Evolutionary conservation across 1,140 invertebrate genomes (phyloP).

Genomic region (Dreissena polymorpha): DNA sequence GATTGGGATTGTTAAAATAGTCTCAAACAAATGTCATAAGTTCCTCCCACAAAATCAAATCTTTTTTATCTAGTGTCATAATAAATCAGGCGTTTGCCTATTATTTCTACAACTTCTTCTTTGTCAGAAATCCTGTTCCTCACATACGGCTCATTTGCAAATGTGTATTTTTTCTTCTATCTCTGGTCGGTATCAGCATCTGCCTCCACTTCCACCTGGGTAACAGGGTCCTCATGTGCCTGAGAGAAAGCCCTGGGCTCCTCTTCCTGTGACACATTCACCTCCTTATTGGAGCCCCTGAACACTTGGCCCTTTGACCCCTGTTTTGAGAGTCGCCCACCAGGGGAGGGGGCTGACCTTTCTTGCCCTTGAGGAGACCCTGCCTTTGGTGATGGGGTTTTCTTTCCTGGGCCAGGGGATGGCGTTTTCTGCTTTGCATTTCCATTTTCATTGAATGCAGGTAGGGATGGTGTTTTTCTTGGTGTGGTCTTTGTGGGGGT

Average conservation of each 20-base stretch:
- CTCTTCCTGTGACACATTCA: constrained; percentile 24
- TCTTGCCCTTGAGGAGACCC: constrained; percentile 11
- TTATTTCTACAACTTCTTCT: too few species aligned
- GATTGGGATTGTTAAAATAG: too few species aligned
- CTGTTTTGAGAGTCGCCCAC: constrained; percentile 5
- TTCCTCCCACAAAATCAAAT: too few species aligned
- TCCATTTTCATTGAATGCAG: not conserved
- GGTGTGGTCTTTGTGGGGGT: constrained; percentile 30
- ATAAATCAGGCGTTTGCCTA: too few species aligned
- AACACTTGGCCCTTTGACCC: constrained; percentile 33
- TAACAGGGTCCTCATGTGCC: constrained; percentile 49
- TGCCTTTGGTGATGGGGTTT: constrained; percentile 9
- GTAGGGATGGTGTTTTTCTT: constrained; percentile 5
- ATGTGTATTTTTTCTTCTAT: too few species aligned
- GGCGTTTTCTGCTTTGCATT: not conserved
- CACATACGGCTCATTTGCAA: too few species aligned
- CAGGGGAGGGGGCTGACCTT: constrained; percentile 20
- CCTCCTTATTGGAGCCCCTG: constrained; percentile 33
- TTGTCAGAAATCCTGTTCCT: too few species aligned
- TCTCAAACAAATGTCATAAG: too few species aligned
- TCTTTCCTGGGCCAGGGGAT: not conserved
- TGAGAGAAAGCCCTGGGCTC: constrained; percentile 41
- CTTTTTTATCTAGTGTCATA: too few species aligned
- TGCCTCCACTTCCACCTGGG: constrained; percentile 42
- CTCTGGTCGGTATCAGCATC: constrained; percentile 18